These are phyloP conservation scores for Prinia subflava DNA, from an alignment of 2,113 vertebrate species.

Conservation along the genomic window DNA sequence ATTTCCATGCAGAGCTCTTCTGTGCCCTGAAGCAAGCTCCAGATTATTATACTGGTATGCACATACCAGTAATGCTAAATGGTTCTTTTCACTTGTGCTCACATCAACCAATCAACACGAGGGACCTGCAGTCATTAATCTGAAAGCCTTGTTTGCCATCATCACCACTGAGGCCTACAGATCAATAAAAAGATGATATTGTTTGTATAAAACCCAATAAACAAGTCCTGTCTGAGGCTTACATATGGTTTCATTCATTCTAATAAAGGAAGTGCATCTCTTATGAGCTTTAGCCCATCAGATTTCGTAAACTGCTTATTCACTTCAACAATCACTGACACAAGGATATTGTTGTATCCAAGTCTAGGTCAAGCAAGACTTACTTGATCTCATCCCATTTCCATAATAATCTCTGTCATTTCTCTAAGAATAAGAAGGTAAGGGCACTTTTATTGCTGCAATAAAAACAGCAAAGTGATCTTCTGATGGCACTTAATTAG, in stretches of 20 bases:
- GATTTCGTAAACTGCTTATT: constrained; percentile 16
- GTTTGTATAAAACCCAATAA: constrained; percentile 57
- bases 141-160: constrained; percentile 39
- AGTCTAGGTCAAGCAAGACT: constrained; percentile 56
- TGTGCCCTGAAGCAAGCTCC: constrained; percentile 15
- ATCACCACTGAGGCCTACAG: constrained; percentile 14
- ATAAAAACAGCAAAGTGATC: constrained; percentile 71
- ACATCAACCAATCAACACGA: not conserved
- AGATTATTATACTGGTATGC: not conserved
- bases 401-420: constrained; percentile 72
- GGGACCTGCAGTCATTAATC: constrained; percentile 1
- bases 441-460: constrained; percentile 65
- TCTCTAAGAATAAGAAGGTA: constrained; percentile 67
- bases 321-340: not conserved
- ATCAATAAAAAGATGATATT: constrained; percentile 58
- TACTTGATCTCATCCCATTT: constrained; percentile 55
- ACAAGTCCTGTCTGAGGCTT: constrained; percentile 22
- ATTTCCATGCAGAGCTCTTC: not conserved
- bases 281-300: constrained; percentile 30
- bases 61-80: not conserved
- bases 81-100: not conserved
- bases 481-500: constrained; percentile 73
- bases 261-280: constrained; percentile 55
- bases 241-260: constrained; percentile 56
- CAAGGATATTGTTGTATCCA: constrained; percentile 43